These are phyloP conservation scores for Falco rusticolus DNA, from an alignment of 2,797 vertebrate species.

Conservation along the genomic window DNA sequence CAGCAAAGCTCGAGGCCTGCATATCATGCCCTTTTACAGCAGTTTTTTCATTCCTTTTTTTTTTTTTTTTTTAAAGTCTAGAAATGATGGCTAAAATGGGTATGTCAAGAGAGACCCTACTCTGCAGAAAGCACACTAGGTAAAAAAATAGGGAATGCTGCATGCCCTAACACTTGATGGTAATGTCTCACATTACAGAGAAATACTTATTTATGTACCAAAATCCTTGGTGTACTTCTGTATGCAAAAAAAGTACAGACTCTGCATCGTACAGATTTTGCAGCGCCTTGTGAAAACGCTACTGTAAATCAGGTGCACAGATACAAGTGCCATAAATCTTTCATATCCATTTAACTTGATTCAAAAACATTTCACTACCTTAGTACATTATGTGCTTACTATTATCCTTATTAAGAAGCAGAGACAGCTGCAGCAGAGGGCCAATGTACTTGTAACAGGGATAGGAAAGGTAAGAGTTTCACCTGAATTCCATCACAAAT, in stretches of 20 bases:
- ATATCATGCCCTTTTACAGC: neutral
- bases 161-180: neutral
- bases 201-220: neutral
- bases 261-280: neutral
- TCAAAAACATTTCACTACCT: neutral
- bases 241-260: neutral
- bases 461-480: neutral
- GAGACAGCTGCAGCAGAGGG: neutral
- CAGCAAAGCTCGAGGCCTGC: neutral
- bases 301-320: neutral
- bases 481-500: neutral
- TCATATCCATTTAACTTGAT: neutral
- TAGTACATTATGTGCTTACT: neutral
- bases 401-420: neutral
- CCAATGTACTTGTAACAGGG: neutral
- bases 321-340: neutral
- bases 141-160: neutral
- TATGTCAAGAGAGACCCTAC: neutral
- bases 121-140: neutral
- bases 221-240: neutral
- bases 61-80: neutral
- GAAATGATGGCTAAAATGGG: neutral
- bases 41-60: neutral
- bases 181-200: neutral
- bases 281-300: neutral